These are phyloP conservation scores for Leptinotarsa undecemlineata DNA, from an alignment of 1,140 invertebrate species.

Conservation along the genomic window DNA sequence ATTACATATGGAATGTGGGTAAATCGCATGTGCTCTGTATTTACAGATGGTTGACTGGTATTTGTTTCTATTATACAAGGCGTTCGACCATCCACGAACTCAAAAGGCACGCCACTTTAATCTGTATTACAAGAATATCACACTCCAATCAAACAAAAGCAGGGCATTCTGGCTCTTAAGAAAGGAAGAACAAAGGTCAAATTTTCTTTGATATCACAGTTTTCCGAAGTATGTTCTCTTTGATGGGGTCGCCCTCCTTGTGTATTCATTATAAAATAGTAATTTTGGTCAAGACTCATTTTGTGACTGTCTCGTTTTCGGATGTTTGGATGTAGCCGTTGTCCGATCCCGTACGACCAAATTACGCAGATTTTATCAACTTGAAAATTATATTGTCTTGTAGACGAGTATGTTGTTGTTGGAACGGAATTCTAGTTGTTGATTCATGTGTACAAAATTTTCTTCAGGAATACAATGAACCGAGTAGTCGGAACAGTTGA, in stretches of 20 bases:
- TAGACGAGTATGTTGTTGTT: constrained; percentile 12
- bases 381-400: constrained; percentile 26
- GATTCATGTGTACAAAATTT: not conserved
- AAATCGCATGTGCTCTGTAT: constrained; percentile 15
- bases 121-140: not conserved
- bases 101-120: constrained; percentile 12
- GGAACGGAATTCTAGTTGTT: not conserved
- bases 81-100: constrained; percentile 20
- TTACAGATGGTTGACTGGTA: constrained; percentile 17
- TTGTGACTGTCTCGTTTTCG: constrained; percentile 13
- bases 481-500: not conserved
- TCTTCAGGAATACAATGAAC: not conserved
- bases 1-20: constrained; percentile 23
- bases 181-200: not conserved
- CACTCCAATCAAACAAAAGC: not conserved
- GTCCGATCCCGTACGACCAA: constrained; percentile 4
- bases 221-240: not conserved
- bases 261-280: constrained; percentile 11
- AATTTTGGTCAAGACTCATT: constrained; percentile 20
- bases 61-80: constrained; percentile 27
- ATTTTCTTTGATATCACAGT: not conserved
- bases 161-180: not conserved
- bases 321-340: constrained; percentile 14
- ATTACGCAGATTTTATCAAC: constrained; percentile 27
- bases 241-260: not conserved